Percentiles rank a stretch among this genome's conserved stretches.
Evolutionary conservation across 2,113 vertebrate genomes (phyloP).

Genomic region (Hirundichthys speculiger): DNA sequence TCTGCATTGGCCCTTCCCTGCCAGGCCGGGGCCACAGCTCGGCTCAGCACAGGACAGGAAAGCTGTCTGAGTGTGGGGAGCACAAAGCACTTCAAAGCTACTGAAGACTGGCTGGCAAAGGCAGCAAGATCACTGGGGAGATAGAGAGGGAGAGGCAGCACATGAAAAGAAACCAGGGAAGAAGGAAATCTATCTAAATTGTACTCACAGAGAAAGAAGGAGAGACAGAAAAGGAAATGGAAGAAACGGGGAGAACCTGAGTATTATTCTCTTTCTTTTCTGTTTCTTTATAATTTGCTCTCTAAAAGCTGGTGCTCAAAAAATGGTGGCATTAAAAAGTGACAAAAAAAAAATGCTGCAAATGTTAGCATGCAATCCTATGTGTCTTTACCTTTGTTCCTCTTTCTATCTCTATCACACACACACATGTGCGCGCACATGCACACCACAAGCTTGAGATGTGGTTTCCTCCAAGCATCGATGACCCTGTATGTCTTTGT

Average conservation of each 20-base stretch:
- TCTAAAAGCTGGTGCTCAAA: slow-evolving; percentile 2
- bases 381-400: not conserved
- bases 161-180: slow-evolving; percentile 25
- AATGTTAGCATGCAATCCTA: no score
- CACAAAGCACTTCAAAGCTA: slow-evolving; percentile 70
- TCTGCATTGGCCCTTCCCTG: slow-evolving; percentile 9
- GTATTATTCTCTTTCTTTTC: slow-evolving; percentile 9
- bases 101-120: slow-evolving; percentile 57
- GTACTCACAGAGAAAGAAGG: slow-evolving; percentile 6
- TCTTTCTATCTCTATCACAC: not conserved
- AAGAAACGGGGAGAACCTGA: slow-evolving; percentile 4
- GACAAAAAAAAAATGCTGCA: no score
- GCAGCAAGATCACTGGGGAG: slow-evolving; percentile 51
- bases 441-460: not conserved
- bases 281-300: slow-evolving; percentile 12
- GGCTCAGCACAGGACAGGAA: slow-evolving; percentile 38
- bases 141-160: slow-evolving; percentile 49
- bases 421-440: no score
- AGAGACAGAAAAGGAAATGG: slow-evolving; percentile 13
- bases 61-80: slow-evolving; percentile 47
- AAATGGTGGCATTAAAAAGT: not conserved
- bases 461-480: not conserved
- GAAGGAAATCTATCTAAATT: slow-evolving; percentile 31
- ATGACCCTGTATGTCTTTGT: slow-evolving; percentile 8
- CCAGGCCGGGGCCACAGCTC: slow-evolving; percentile 26